phyloP scores from a whole-genome alignment of 53 echinoderm and acorn worm species.

The Astropecten irregularis region DNA sequence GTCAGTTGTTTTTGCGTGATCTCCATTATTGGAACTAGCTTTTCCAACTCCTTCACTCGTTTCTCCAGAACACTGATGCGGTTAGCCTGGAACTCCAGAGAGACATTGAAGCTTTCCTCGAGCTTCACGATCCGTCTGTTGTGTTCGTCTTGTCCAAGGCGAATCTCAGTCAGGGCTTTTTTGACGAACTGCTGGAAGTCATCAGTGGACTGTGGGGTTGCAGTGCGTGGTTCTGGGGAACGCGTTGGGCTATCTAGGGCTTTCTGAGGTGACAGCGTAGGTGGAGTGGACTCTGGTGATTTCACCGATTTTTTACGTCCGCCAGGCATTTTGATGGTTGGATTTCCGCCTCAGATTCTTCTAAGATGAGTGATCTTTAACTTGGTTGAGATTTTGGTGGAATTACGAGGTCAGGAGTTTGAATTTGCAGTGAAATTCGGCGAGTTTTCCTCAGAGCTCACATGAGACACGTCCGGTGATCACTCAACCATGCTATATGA shows the following conservation, averaged over 20 bases:
- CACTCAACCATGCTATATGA: too few species aligned
- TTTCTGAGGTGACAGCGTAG: background rate
- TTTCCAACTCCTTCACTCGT: background rate
- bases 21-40: background rate
- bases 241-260: background rate
- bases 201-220: background rate
- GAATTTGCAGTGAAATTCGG: too few species aligned
- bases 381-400: too few species aligned
- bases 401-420: too few species aligned
- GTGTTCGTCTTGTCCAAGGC: background rate
- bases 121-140: background rate
- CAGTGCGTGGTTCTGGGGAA: constrained; percentile 1
- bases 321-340: background rate
- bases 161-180: background rate
- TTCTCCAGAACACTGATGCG: background rate
- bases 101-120: too few species aligned
- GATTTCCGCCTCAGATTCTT: background rate
- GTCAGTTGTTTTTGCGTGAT: background rate
- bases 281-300: background rate
- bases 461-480: too few species aligned
- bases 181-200: constrained; percentile 1
- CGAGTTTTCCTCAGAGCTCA: too few species aligned
- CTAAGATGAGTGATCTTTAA: background rate
- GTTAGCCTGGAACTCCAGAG: background rate
- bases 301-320: constrained; percentile 6